Evolutionary conservation across 2,113 vertebrate species (phyloP).

Genomic region (Empidonax alnorum): DNA sequence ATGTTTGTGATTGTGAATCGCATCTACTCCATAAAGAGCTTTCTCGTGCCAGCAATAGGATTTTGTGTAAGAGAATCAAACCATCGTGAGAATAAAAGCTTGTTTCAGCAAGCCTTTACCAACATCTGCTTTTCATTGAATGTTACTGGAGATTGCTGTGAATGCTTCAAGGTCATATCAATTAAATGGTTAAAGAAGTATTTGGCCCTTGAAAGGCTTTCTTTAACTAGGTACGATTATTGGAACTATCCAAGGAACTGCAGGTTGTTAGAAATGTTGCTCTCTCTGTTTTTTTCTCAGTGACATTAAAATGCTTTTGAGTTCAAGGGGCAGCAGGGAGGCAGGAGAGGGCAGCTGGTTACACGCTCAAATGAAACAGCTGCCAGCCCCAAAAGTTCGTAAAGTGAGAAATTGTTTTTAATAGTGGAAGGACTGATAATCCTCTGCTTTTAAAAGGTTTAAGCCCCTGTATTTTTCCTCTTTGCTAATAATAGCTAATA

Average conservation of each 20-base stretch:
- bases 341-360: slow-evolving; percentile 67
- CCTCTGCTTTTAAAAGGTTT: slow-evolving; percentile 65
- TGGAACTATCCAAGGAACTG: slow-evolving; percentile 40
- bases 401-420: slow-evolving; percentile 74
- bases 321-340: slow-evolving; percentile 68
- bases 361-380: slow-evolving; percentile 62
- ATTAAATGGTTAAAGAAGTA: slow-evolving; percentile 71
- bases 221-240: slow-evolving; percentile 60
- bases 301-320: slow-evolving; percentile 71
- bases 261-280: slow-evolving; percentile 63
- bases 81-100: slow-evolving; percentile 56
- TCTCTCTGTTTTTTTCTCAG: slow-evolving; percentile 21
- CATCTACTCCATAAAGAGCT: neutral
- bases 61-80: slow-evolving; percentile 30
- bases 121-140: slow-evolving; percentile 84
- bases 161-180: slow-evolving; percentile 76
- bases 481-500: slow-evolving; percentile 66
- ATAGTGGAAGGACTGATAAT: slow-evolving; percentile 68
- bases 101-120: slow-evolving; percentile 33
- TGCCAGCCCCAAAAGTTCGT: slow-evolving; percentile 58
- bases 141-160: slow-evolving; percentile 65
- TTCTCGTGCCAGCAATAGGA: neutral
- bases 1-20: slow-evolving; percentile 12
- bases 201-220: slow-evolving; percentile 64
- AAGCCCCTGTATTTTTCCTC: slow-evolving; percentile 53